phyloP scores from a whole-genome alignment of 1,140 invertebrate genomes.

The Leptopilina clavipes region DNA sequence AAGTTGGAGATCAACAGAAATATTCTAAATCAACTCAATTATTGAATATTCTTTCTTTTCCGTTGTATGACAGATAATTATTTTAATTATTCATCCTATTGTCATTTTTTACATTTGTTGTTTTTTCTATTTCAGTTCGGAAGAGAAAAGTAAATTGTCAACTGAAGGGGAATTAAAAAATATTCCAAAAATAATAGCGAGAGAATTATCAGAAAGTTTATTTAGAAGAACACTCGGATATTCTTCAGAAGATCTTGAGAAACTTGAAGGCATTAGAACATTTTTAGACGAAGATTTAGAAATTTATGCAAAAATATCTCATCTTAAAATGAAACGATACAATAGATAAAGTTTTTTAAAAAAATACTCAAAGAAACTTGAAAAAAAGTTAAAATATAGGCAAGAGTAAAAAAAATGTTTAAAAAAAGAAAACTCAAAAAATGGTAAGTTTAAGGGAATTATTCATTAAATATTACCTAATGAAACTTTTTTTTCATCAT shows the following conservation, averaged over 20 bases:
- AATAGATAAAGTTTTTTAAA: slow-evolving; percentile 1
- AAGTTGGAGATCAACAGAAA: slow-evolving; percentile 40
- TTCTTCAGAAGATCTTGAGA: slow-evolving; percentile 48
- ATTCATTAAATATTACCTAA: background rate
- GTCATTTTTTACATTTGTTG: background rate
- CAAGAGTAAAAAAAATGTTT: no score
- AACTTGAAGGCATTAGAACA: slow-evolving; percentile 45
- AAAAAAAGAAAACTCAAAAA: no score
- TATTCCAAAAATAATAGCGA: slow-evolving; percentile 26
- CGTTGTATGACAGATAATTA: slow-evolving; percentile 37
- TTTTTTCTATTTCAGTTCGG: slow-evolving; percentile 33
- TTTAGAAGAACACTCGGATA: slow-evolving; percentile 58
- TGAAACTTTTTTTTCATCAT: background rate
- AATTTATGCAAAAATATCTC: slow-evolving; percentile 50
- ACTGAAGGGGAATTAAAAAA: slow-evolving; percentile 47
- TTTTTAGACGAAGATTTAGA: slow-evolving; percentile 62
- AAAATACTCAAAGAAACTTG: background rate
- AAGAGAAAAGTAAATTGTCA: slow-evolving; percentile 52
- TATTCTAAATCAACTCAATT: slow-evolving; percentile 35
- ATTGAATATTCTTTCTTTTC: slow-evolving; percentile 48
- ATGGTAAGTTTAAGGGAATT: background rate
- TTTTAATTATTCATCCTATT: no score
- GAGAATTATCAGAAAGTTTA: slow-evolving; percentile 44
- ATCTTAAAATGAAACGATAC: slow-evolving; percentile 49
- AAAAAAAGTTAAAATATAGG: background rate